Conservation (phyloP, 2,888 invertebrate species). For the Prosopocoilus inquinatus region DNA sequence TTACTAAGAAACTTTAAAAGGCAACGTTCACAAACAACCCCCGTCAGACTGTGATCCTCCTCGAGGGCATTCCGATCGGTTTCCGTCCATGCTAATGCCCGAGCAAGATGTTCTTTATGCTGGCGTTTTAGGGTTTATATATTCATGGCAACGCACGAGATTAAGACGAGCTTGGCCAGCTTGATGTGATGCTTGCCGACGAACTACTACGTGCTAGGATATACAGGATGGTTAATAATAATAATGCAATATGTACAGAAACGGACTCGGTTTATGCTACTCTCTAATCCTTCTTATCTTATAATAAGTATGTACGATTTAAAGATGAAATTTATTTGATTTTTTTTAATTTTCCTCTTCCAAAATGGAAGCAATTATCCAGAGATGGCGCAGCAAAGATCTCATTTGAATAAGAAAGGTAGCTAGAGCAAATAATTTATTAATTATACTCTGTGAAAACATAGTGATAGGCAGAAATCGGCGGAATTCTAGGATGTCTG, state of each 20-base stretch:
- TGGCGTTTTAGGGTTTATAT: conserved; percentile 43
- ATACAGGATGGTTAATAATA: neutral
- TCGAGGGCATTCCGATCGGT: neutral
- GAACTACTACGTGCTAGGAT: conserved; percentile 21
- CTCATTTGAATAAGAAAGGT: no score
- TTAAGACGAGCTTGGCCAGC: conserved; percentile 45
- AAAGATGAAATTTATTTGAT: no score
- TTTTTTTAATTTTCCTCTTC: no score
- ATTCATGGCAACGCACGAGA: conserved; percentile 48
- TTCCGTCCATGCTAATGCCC: conserved; percentile 25
- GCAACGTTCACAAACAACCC: conserved; percentile 35
- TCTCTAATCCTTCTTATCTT: no score
- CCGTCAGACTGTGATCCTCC: conserved; percentile 22
- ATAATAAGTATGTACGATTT: no score
- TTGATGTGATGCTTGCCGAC: conserved; percentile 36
- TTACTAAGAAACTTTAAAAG: conserved; percentile 38
- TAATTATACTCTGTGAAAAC: no score
- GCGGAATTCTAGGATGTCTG: no score
- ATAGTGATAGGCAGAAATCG: no score
- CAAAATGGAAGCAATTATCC: no score
- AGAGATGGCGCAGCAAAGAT: no score
- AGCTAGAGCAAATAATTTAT: no score
- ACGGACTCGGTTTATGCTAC: no score
- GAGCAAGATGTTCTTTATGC: conserved; percentile 33
- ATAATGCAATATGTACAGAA: neutral